Base-by-base conservation (phyloP, 92 coral and sea anemone species). In the Actinernus sp. region DNA sequence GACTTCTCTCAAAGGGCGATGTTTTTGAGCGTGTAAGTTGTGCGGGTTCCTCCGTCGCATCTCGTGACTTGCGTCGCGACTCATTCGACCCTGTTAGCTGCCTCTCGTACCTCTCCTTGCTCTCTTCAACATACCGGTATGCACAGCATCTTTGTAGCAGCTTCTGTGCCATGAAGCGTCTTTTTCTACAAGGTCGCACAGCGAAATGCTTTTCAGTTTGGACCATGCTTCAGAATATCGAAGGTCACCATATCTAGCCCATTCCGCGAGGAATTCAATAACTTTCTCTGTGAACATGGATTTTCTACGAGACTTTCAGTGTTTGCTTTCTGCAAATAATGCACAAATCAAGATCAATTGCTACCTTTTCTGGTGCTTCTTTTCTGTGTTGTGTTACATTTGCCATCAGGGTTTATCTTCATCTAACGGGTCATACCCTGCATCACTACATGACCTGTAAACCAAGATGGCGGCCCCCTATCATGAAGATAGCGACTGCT, bases 391-490 rank as follows among this genome's bases (percentile, higher is more conserved):
- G 27, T 22, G 20, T 45, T 4, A 11, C 19, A 11, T 45, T 4
- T 5, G 12, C 55, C 2, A 18, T 19, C 26, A 1, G 3, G 3
- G 55, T 17, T 30, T 2, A 49, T 14, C 3, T 49, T 13, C 25
- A 16, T 49, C 3, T 14, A 43, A 43, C 2, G 44, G n/a, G 16
- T 14, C 3, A 4, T 11, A 5, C 44, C 21, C 28, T 38, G 10
- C 50, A 23, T 43, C 46, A 10, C 82, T 63, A 64, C 65, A 63
- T 40, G 25, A 32, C 13, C 58, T 53, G 72, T 20, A 61, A 58
- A 71, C 68, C 52, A 79, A 61, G 60, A 79, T 79, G 86, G 79
- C 79, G 62, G 86, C 49, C 79, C 26, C n/a, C 73, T 38, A 34
- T 49, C 69, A 17, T n/a, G n/a, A n/a, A n/a, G n/a, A 28, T 53